Base-by-base conservation (phyloP, 2,797 vertebrate genomes). In the Iguana delicatissima region DNA sequence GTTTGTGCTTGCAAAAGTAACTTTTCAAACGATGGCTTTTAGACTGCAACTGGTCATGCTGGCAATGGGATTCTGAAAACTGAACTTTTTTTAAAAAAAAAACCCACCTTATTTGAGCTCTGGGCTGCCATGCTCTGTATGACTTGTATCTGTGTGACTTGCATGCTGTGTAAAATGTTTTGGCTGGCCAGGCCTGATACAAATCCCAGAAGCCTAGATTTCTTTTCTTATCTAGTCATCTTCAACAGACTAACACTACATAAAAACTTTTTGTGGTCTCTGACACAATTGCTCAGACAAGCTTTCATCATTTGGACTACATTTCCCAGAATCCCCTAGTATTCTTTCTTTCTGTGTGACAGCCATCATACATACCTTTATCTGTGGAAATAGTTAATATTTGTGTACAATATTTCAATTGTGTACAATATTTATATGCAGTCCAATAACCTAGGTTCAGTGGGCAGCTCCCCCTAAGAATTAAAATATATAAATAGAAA, bases 361-460 rank as follows among this genome's bases (percentile, higher is more conserved):
- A 52, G 24, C 24, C 26, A 26, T 52, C 29, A 13, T 52, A 52
- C 14, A 80, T 80, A 80, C 32, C 50, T 81, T 26, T 29, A 72
- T 74, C 26, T 85, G 57, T 42, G 24, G 32, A 38, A 38, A n/a
- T 86, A 14, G 76, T 86, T 20, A 26, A 46, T 62, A 57, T 29
- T 42, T 59, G 57, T 57, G 16, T 13, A 57, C 13, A 14, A 55
- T 55, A 13, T 57, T 86, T 76, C 57, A 76, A 24, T n/a, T 8
- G 32, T 85, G 59, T 59, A 38, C 69, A 55, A 57, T 86, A 55
- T 85, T 85, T 85, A 57, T 85, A 73, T 81, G 3, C 18, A 72
- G 73, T 26, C 38, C 4, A 67, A 24, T 79, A 79, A 64, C 57
- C 16, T 84, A 64, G 4, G 26, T 85, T 73, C 29, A 52, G 46